phyloP scores from a whole-genome alignment of 2,888 invertebrate species.

The Limnephilus auricula region DNA sequence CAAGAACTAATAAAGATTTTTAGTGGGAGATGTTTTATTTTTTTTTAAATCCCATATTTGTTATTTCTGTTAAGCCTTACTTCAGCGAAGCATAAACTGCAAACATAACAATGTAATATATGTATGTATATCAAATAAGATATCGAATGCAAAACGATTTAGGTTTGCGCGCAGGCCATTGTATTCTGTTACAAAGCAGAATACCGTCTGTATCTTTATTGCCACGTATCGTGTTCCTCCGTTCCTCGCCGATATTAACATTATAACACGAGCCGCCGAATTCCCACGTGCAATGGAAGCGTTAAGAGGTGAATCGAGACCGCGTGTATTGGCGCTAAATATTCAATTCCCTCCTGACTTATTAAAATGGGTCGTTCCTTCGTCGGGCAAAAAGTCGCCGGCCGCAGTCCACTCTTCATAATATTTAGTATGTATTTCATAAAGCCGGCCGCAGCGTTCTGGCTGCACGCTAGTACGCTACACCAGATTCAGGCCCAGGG shows the following conservation, averaged over 20 bases:
- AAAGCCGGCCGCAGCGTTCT: not conserved
- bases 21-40: not conserved
- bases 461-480: not conserved
- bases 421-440: not conserved
- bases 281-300: conserved; percentile 44
- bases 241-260: conserved; percentile 8
- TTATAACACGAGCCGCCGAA: conserved; percentile 15
- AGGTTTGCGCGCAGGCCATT: not conserved
- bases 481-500: not conserved
- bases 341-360: conserved; percentile 40
- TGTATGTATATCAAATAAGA: not conserved
- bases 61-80: not conserved
- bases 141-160: not conserved
- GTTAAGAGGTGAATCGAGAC: conserved; percentile 23
- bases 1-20: too few relatives aligned
- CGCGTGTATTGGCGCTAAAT: conserved; percentile 26
- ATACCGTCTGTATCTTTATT: not conserved
- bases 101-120: not conserved
- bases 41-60: not conserved
- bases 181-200: not conserved
- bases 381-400: not conserved
- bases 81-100: not conserved
- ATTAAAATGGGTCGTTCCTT: conserved; percentile 32
- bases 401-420: not conserved
- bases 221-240: conserved; percentile 15